Percentiles rank a stretch among this genome's conserved stretches.
These are phyloP conservation scores for Papilio protenor DNA, from an alignment of 2,888 invertebrate species.

Conservation along the genomic window DNA sequence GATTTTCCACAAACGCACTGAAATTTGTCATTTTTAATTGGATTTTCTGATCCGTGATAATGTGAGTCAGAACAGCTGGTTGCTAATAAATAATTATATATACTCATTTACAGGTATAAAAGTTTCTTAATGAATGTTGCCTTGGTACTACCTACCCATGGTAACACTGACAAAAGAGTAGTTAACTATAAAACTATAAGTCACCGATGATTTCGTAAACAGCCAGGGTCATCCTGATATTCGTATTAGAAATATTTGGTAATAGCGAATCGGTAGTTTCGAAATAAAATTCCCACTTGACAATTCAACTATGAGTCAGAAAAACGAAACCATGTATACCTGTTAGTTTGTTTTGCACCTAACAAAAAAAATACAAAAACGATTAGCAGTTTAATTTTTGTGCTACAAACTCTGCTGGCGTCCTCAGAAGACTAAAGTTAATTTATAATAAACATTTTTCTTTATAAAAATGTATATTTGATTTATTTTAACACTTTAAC, in stretches of 20 bases:
- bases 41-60: constrained; percentile 18
- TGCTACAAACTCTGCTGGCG: not conserved
- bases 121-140: too few relatives aligned
- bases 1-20: constrained; percentile 31
- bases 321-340: not conserved
- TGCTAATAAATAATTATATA: constrained; percentile 11
- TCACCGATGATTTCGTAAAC: not conserved
- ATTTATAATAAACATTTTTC: not conserved
- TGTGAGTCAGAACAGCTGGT: not conserved
- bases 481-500: too few relatives aligned
- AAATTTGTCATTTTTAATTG: constrained; percentile 31
- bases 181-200: too few relatives aligned
- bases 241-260: not conserved
- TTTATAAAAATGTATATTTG: not conserved
- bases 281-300: constrained; percentile 2
- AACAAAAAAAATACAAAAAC: too few relatives aligned
- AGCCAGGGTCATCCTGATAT: not conserved
- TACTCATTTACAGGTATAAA: not conserved
- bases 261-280: not conserved
- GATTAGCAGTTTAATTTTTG: too few relatives aligned
- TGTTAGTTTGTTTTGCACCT: not conserved
- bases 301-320: not conserved
- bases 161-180: too few relatives aligned
- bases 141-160: too few relatives aligned
- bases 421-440: not conserved